Evolutionary conservation across 92 coral and sea anemone genomes (phyloP).

Genomic region (Pocillopora meandrina): DNA sequence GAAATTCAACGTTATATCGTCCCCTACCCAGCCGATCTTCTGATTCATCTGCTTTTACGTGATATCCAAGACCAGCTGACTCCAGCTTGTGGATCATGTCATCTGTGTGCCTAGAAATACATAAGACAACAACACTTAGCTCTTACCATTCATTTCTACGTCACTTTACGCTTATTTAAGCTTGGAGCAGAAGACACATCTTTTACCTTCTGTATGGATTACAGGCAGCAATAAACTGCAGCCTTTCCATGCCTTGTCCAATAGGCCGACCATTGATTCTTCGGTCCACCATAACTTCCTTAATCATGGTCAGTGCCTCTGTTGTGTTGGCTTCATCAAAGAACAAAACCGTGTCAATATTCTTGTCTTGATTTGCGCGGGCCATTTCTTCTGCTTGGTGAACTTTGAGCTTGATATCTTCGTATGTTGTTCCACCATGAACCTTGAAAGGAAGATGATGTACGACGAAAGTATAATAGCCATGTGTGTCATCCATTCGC

Average conservation of each 20-base stretch:
- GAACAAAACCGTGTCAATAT: conserved; percentile 75
- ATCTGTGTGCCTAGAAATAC: conserved; percentile 70
- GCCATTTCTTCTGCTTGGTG: conserved; percentile 79
- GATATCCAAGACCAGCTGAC: conserved; percentile 90
- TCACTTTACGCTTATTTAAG: too few species aligned
- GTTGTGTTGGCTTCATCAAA: conserved; percentile 87
- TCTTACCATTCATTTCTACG: too few species aligned
- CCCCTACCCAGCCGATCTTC: conserved; percentile 77
- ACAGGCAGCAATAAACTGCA: conserved; percentile 86
- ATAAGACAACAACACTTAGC: too few species aligned
- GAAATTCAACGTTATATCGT: not conserved
- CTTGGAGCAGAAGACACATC: not conserved
- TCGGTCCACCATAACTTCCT: conserved; percentile 89
- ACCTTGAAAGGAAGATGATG: conserved; percentile 41
- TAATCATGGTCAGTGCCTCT: conserved; percentile 79
- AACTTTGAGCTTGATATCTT: conserved; percentile 71
- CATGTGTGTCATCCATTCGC: too few species aligned
- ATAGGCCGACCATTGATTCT: conserved; percentile 71
- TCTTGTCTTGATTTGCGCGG: conserved; percentile 43
- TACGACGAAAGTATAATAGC: too few species aligned
- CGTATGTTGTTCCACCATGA: conserved; percentile 83
- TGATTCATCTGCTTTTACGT: conserved; percentile 77
- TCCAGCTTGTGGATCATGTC: conserved; percentile 85
- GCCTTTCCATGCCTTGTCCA: conserved; percentile 57
- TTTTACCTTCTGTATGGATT: conserved; percentile 77